Conservation (phyloP, 1,140 invertebrate species). For the Chrysoperla carnea region DNA sequence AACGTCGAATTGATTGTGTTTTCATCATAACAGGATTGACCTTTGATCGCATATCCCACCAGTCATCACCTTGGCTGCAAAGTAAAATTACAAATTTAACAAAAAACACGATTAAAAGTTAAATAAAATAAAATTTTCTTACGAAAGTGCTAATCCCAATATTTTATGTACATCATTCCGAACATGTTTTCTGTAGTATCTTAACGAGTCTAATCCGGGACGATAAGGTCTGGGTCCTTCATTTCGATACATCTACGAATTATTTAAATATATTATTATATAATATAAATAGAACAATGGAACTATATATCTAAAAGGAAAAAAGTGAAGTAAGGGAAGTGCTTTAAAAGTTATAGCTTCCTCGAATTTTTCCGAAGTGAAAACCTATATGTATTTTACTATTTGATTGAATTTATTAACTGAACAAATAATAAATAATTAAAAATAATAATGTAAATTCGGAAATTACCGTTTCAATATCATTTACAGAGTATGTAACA, state of each 20-base stretch:
- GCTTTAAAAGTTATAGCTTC: no score
- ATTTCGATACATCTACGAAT: constrained; percentile 16
- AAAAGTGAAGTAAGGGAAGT: no score
- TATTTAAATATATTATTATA: neutral
- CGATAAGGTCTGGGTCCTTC: constrained; percentile 20
- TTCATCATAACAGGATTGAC: constrained; percentile 36
- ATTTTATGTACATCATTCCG: constrained; percentile 14
- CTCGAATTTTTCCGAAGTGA: no score
- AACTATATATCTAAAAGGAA: no score
- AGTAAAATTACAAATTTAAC: constrained; percentile 2
- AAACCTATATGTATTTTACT: no score
- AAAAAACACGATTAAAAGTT: neutral
- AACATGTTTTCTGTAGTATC: constrained; percentile 15
- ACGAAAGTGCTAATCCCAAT: constrained; percentile 1
- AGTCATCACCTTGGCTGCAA: constrained; percentile 30
- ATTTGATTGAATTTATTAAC: no score
- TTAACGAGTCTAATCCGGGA: constrained; percentile 16
- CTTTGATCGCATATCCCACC: constrained; percentile 29
- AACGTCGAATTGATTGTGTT: constrained; percentile 26
- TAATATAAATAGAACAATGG: no score
- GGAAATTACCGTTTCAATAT: constrained; percentile 9
- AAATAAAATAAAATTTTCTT: neutral
- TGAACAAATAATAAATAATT: no score
- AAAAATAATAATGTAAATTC: constrained; percentile 1
- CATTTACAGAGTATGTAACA: constrained; percentile 16